Percentiles rank a stretch among this genome's conserved stretches.
phyloP scores from a whole-genome alignment of 1,140 invertebrate genomes.

The Atta cephalotes region DNA sequence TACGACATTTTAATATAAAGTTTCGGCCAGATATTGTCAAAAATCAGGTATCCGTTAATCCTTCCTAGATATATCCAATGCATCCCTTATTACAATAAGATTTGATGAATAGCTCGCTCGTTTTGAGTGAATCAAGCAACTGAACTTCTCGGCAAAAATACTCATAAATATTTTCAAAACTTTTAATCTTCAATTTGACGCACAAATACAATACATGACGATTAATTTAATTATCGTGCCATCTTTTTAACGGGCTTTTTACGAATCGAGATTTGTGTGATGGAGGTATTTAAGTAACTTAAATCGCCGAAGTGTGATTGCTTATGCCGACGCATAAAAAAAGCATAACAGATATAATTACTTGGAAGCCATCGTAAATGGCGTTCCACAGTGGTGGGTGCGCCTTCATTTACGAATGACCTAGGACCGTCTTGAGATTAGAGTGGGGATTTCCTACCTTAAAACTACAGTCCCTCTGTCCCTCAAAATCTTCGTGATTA shows the following conservation, averaged over 20 bases:
- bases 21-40: no score
- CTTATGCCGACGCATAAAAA: not conserved
- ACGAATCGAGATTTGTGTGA: not conserved
- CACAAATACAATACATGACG: not conserved
- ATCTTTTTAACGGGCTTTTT: not conserved
- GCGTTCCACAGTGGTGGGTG: conserved; percentile 26
- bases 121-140: not conserved
- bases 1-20: no score
- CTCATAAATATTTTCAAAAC: not conserved
- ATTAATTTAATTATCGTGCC: not conserved
- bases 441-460: conserved; percentile 2
- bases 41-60: no score
- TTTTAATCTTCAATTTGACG: not conserved
- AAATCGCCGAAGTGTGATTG: conserved; percentile 10
- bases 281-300: conserved; percentile 19
- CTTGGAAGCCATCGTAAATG: conserved; percentile 60
- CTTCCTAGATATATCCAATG: no score
- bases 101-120: not conserved
- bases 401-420: conserved; percentile 55
- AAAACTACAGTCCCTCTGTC: conserved; percentile 50
- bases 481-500: conserved; percentile 22
- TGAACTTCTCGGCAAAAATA: not conserved
- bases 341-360: conserved; percentile 60
- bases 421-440: conserved; percentile 35
- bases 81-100: no score